Evolutionary conservation across 2,888 invertebrate genomes (phyloP), one percentile per base, ranked within the genome.

Genomic region (Heliconius hortense): DNA sequence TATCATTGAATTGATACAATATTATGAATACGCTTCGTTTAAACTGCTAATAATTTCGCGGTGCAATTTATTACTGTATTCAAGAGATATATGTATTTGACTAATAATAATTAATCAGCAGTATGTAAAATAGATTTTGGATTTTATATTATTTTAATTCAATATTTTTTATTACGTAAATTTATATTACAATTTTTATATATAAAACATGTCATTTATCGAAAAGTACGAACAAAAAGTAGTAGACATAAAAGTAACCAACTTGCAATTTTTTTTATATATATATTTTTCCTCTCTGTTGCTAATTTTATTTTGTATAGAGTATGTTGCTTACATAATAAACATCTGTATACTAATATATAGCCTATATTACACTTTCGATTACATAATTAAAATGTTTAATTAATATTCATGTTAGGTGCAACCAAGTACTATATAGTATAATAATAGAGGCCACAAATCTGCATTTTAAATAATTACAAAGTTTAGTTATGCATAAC

Each of bases 401-500:
- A 15, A 4, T 11, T 68, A 28, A 26, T 68, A 28, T 13, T 2
- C 11, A 31, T 7, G 2, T n/a, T 31, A 31, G n/a, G 8, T 15
- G 43, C 43, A 43, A 43, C 43, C 43, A 43, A 31, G 31, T n/a
- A 67, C 10, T 68, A 28, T 68, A 28, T 48, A 21, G 26, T 11
- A 28, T 48, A 69, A 48, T 53, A 28, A 31, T 28, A 69, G 53
- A 53, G 53, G 13, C 53, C 53, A 53, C 68, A 56, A 69, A 69
- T 56, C 13, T 56, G 59, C 26, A 72, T 72, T 62, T 62, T 60
- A 72, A 72, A 72, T 28, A 72, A 60, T 62, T 72, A 43, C 43
- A 43, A 39, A 62, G 21, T 62, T 72, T 39, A 56, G 64, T 48
- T 31, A 69, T 56, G 31, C 31, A 56, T n/a, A 35, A 56, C 69